Base-by-base conservation (phyloP, 2,113 vertebrate species). In the Argyrosomus japonicus region DNA sequence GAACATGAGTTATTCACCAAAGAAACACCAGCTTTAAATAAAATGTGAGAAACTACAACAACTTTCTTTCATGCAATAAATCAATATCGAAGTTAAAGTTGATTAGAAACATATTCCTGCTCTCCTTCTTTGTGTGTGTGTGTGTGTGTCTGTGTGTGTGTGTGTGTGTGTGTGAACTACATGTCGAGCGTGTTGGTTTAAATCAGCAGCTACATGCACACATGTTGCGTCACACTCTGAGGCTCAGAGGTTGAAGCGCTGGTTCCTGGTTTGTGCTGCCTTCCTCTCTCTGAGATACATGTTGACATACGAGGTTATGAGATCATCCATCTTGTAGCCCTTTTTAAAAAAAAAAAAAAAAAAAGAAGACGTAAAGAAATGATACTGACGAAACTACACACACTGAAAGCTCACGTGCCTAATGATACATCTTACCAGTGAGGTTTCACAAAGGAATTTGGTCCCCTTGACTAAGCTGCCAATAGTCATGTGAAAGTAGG, bases 291-390 rank as follows among this genome's bases (percentile, higher is more conserved):
- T 94, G 92, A 96, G 79, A 79, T 98, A 94, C 93, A 96, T 94
- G 82, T 73, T 96, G 56, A 98, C 95, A 0, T 99, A 99, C 0
- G 98, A 99, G 13, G 97, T 97, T 92, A 99, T 86, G 47, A 99
- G 95, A 87, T 99, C 98, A 0, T 99, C 98, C 95, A 99, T 99
- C 95, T 99, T 99, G 95, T 99, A 99, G 75, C 98, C 98, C 98
- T 87, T 48, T 32, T 32, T 6, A 32, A 32, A 29, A 29, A 29
- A 29, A 29, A 29, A 29, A 29, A 29, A 29, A 64, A 81, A 11
- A 83, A 74, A 10, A 29, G 19, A 19, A 67, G 3, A 64, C 60
- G 53, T 73, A 54, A 57, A 4, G 29, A 18, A 58, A 58, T 40
- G n/a, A 19, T 32, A 58, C 25, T 1, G 2, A 63, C 11, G 32